Percentiles rank a stretch among this genome's conserved stretches.
phyloP scores from a whole-genome alignment of 1,140 invertebrate genomes.

The Triops longicaudatus region DNA sequence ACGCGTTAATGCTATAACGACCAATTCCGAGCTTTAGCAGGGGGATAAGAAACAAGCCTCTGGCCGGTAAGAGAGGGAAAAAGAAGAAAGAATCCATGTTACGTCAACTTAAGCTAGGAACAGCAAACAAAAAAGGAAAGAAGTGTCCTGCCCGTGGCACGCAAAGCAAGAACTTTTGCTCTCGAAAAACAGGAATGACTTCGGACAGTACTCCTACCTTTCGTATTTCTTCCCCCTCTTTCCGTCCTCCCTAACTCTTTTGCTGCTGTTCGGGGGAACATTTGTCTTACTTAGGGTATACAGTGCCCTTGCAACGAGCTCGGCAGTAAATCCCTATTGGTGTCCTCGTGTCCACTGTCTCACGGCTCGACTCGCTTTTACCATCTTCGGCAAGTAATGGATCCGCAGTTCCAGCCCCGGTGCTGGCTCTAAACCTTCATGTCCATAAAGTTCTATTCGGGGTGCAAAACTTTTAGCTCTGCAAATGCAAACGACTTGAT shows the following conservation, averaged over 20 bases:
- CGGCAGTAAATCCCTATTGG: slow-evolving; percentile 14
- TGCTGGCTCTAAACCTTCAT: not conserved
- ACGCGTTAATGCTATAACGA: slow-evolving; percentile 15
- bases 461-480: not conserved
- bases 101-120: not conserved
- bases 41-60: not conserved
- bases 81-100: not conserved
- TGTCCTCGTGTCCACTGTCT: slow-evolving; percentile 14
- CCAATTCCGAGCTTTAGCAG: not conserved
- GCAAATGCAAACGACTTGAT: not conserved
- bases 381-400: slow-evolving; percentile 10
- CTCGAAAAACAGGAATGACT: not conserved
- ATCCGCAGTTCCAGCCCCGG: not conserved
- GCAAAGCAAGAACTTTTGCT: not conserved
- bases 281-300: slow-evolving; percentile 7
- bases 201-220: not conserved
- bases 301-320: not conserved
- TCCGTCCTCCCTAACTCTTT: not conserved
- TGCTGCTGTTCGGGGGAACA: slow-evolving; percentile 8
- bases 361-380: not conserved
- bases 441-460: not conserved
- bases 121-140: not conserved
- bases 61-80: not conserved
- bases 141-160: not conserved
- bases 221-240: not conserved